phyloP scores from a whole-genome alignment of 2,888 invertebrate genomes.

The Drosophila fulvimacula region DNA sequence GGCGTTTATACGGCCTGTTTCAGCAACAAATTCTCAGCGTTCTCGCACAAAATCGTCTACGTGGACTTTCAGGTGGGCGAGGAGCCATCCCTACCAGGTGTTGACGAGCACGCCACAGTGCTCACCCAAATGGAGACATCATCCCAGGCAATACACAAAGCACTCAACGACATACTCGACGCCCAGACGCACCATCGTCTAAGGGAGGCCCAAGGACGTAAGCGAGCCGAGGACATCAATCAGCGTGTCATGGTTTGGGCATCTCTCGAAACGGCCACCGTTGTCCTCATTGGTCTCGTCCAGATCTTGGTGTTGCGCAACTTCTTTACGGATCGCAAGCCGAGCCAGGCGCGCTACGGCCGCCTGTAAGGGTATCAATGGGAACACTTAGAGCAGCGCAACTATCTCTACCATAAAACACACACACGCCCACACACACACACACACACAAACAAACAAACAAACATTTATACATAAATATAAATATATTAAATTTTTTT shows the following conservation, averaged over 20 bases:
- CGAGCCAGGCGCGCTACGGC: slow-evolving; percentile 84
- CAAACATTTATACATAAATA: slow-evolving; percentile 15
- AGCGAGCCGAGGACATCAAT: slow-evolving; percentile 98
- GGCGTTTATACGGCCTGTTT: slow-evolving; percentile 96
- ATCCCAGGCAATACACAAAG: slow-evolving; percentile 95
- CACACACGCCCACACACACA: slow-evolving; percentile 1
- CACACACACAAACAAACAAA: no score
- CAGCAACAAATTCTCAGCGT: slow-evolving; percentile 99
- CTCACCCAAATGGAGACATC: slow-evolving; percentile 98
- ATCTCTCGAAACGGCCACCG: slow-evolving; percentile 92
- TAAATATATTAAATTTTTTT: slow-evolving; percentile 32
- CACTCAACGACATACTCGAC: slow-evolving; percentile 94
- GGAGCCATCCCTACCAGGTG: slow-evolving; percentile 91
- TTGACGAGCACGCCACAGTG: slow-evolving; percentile 95
- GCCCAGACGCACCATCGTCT: slow-evolving; percentile 98
- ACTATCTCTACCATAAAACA: slow-evolving; percentile 36
- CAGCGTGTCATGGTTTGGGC: slow-evolving; percentile 98
- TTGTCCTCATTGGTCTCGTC: slow-evolving; percentile 93
- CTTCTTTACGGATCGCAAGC: slow-evolving; percentile 92
- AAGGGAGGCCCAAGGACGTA: slow-evolving; percentile 95
- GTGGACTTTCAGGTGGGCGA: slow-evolving; percentile 99
- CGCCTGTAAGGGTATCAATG: slow-evolving; percentile 68
- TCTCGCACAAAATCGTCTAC: slow-evolving; percentile 99
- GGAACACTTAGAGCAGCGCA: slow-evolving; percentile 1
- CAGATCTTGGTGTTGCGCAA: slow-evolving; percentile 96